Base-by-base conservation (phyloP, 2,797 vertebrate species). In the Sebastes oblongus region DNA sequence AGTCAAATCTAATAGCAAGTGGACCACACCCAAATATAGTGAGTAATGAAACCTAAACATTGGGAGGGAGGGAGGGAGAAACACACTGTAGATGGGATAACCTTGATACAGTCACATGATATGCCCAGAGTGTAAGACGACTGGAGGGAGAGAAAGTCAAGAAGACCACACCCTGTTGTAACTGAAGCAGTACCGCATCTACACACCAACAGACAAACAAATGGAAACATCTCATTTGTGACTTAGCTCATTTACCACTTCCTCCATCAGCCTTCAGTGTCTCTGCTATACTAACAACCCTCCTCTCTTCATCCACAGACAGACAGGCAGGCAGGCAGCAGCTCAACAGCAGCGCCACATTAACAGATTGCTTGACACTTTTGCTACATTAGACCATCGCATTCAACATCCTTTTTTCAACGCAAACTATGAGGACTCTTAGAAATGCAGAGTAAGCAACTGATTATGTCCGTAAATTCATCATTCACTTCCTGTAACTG, bases 1-100 rank as follows among this genome's bases (percentile, higher is more conserved):
- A 81, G 14, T 78, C 72, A 81, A 86, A 89, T 88, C 84, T 70
- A 87, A 91, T 86, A 79, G 56, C 54, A 24, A 81, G 10, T 2
- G 16, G 60, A 86, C 93, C 93, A 85, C 92, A 90, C 91, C 92
- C 92, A 87, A 81, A 78, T 32, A 77, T 24, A 73, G 36, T 24
- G 68, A 82, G 71, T 69, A 73, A 87, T 72, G 75, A 67, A 46
- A 72, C n/a, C 2, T 9, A 25, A 64, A 42, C 20, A 8, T 9
- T 54, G 20, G 27, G 22, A 20, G 39, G 77, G 62, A 52, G 55
- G 77, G 62, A 56, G 55, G 16, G 56, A 64, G 32, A 74, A 29
- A 59, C n/a, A 29, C 59, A 56, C 16, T 54, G 32, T 66, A 42
- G 80, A 90, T 54, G 66, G 39, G 58, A 66, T 76, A 88, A 90